Percentiles rank a stretch among this genome's conserved stretches.
Conservation (phyloP, 2,888 invertebrate species). For the Caenorhabditis angaria region DNA sequence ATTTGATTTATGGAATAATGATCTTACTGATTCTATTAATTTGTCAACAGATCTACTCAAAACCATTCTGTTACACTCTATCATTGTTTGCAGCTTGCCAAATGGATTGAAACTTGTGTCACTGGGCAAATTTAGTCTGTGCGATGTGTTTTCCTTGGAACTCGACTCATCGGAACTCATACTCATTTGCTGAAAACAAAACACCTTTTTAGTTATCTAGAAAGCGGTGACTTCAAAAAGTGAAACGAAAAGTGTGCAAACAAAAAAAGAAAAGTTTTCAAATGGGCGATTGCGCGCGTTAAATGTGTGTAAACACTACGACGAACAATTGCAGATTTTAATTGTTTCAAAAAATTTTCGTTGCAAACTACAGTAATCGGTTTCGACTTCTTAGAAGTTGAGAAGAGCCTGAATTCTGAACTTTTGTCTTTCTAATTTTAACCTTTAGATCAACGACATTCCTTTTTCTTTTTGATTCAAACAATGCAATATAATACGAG, state of each 20-base stretch:
- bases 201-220: not conserved
- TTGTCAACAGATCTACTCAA: not conserved
- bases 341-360: not conserved
- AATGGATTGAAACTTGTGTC: conserved; percentile 9
- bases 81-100: not conserved
- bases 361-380: not conserved
- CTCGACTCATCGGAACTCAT: not conserved
- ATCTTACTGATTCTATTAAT: not conserved
- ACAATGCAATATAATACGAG: no score
- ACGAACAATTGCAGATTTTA: not conserved
- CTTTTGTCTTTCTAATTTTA: no score
- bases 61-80: not conserved
- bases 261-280: not conserved
- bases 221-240: not conserved
- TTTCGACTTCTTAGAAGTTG: no score
- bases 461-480: no score
- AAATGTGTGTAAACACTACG: conserved; percentile 7
- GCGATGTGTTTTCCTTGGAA: not conserved
- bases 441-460: no score
- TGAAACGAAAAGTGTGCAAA: not conserved
- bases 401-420: no score
- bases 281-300: not conserved
- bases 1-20: not conserved
- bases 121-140: no score
- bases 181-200: no score